These are phyloP conservation scores for Orchestia grillus DNA, from an alignment of 1,140 invertebrate genomes.

Conservation along the genomic window DNA sequence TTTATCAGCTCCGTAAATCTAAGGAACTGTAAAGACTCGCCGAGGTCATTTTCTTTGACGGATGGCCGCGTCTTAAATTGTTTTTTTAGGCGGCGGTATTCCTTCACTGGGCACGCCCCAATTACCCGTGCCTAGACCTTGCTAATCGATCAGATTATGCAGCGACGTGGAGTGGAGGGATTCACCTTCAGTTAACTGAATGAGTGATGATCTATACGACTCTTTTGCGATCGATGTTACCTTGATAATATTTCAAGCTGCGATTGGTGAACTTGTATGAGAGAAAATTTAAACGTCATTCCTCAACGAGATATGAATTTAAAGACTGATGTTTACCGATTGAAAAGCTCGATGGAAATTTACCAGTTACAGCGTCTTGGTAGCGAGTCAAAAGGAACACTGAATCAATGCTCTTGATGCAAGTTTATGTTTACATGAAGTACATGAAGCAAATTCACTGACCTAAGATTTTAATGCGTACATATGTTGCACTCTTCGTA, in stretches of 20 bases:
- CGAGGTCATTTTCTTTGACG: not conserved
- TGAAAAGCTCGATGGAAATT: not conserved
- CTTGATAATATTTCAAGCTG: not conserved
- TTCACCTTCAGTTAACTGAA: not conserved
- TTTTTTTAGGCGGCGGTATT: not conserved
- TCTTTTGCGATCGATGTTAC: not conserved
- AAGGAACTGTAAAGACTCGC: not conserved
- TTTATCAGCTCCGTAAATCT: not conserved
- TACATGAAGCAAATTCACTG: too few relatives aligned
- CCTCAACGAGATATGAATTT: not conserved
- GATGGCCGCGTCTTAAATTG: not conserved
- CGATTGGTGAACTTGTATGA: not conserved
- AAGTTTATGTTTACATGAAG: not conserved
- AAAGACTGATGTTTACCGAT: not conserved
- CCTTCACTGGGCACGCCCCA: not conserved
- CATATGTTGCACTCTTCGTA: too few relatives aligned
- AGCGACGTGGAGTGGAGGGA: not conserved
- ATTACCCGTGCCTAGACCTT: not conserved
- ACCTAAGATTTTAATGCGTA: too few relatives aligned
- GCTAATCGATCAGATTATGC: conserved; percentile 1
- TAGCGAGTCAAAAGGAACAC: not conserved
- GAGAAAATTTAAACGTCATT: not conserved
- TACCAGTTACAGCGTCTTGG: not conserved
- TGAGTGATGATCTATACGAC: not conserved
- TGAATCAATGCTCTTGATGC: not conserved